These are phyloP conservation scores for Macrophya annulata DNA, from an alignment of 2,888 invertebrate species.

Conservation along the genomic window DNA sequence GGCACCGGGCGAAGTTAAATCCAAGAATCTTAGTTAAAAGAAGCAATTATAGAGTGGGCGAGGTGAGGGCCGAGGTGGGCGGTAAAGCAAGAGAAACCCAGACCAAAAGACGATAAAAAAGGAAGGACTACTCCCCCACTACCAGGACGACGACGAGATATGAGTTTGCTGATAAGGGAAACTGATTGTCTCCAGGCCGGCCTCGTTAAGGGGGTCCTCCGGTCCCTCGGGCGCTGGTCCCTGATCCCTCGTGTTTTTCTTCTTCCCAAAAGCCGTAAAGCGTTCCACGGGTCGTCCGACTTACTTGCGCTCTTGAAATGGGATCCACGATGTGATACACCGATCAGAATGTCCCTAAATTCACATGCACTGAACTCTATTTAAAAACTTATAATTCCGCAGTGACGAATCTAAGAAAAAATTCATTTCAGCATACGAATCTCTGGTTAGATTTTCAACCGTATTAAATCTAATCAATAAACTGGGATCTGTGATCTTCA, in stretches of 20 bases:
- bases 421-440: background rate
- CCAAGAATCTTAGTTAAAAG: conserved; percentile 77
- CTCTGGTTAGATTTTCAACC: background rate
- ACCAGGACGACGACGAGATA: conserved; percentile 66
- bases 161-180: conserved; percentile 73
- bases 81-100: conserved; percentile 28
- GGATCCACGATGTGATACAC: conserved; percentile 25
- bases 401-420: background rate
- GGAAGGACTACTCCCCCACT: conserved; percentile 59
- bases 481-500: conserved; percentile 34
- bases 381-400: background rate
- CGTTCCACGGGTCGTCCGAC: conserved; percentile 41
- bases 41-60: conserved; percentile 75
- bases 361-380: background rate
- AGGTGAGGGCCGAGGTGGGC: conserved; percentile 25
- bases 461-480: background rate
- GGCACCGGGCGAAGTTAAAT: conserved; percentile 69
- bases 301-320: conserved; percentile 22
- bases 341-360: conserved; percentile 7
- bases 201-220: conserved; percentile 55
- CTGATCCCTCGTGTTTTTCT: conserved; percentile 53
- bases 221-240: conserved; percentile 51
- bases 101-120: conserved; percentile 50
- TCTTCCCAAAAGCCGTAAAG: conserved; percentile 50
- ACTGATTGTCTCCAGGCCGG: conserved; percentile 68